These are phyloP conservation scores for Syrmaticus mikado DNA, from an alignment of 2,113 vertebrate genomes.

Conservation along the genomic window DNA sequence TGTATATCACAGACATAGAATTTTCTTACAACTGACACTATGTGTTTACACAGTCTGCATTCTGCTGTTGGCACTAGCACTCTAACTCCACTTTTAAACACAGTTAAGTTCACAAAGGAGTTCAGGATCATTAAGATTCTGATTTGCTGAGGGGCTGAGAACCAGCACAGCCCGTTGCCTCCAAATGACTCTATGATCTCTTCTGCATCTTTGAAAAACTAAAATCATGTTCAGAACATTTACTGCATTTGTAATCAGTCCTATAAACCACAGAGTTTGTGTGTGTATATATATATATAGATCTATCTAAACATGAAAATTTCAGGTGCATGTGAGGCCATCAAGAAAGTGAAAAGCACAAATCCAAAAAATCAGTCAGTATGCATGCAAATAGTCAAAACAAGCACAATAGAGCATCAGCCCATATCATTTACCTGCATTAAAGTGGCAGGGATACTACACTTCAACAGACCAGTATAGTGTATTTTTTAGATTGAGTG, in stretches of 20 bases:
- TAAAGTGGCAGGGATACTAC: background rate
- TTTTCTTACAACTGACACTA: background rate
- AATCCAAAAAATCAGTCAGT: background rate
- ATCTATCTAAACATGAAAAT: background rate
- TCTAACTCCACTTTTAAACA: background rate
- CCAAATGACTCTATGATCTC: background rate
- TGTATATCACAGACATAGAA: background rate
- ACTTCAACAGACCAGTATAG: background rate
- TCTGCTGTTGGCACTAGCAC: background rate
- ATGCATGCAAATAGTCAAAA: background rate
- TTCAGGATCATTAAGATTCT: background rate
- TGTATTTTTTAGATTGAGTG: background rate
- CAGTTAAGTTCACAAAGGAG: background rate
- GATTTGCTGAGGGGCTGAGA: background rate
- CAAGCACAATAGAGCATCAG: accelerated
- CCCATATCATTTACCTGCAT: background rate
- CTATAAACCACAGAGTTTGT: background rate
- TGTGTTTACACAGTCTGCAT: background rate
- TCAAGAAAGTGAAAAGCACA: background rate
- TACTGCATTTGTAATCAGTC: background rate
- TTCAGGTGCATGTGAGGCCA: background rate
- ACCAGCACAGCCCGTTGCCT: background rate
- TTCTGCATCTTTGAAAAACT: background rate
- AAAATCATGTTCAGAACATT: background rate
- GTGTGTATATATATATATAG: too few relatives aligned